These are phyloP conservation scores for Pteronura brasiliensis DNA, from an alignment of 2,113 vertebrate species.

Conservation along the genomic window DNA sequence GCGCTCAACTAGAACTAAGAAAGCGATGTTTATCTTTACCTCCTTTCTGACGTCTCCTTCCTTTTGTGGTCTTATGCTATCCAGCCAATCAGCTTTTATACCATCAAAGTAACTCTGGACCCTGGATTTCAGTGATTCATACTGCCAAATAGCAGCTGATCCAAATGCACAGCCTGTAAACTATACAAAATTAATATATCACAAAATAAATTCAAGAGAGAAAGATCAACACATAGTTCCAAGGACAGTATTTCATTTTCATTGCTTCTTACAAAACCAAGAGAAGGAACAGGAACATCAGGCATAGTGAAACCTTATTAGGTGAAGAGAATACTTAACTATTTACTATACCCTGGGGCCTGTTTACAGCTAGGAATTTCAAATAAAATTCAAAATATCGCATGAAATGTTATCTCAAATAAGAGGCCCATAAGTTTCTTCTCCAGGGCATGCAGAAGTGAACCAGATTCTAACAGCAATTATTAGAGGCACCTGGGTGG, in stretches of 20 bases:
- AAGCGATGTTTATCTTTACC: constrained; percentile 79
- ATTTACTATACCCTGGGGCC: background rate
- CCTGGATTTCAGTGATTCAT: constrained; percentile 92
- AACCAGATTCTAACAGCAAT: background rate
- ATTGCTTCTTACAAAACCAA: background rate
- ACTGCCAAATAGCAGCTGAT: constrained; percentile 95
- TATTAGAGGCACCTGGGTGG: background rate
- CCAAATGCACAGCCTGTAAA: constrained; percentile 96
- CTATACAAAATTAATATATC: constrained; percentile 71
- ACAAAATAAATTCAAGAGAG: background rate
- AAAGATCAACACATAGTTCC: background rate
- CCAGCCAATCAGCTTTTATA: constrained; percentile 91
- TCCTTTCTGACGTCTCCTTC: constrained; percentile 90
- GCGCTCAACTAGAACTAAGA: background rate
- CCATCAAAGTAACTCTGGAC: constrained; percentile 93
- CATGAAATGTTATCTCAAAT: background rate
- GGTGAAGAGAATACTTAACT: background rate
- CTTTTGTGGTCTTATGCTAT: constrained; percentile 91
- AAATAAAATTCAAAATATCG: constrained; percentile 33
- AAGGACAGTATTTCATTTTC: constrained; percentile 19
- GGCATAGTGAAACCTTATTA: background rate
- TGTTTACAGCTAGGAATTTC: background rate
- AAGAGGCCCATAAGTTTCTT: background rate
- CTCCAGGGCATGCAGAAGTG: background rate
- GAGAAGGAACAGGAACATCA: background rate